Conservation (phyloP, 2,797 vertebrate species). For the Odontamblyopus rebecca region DNA sequence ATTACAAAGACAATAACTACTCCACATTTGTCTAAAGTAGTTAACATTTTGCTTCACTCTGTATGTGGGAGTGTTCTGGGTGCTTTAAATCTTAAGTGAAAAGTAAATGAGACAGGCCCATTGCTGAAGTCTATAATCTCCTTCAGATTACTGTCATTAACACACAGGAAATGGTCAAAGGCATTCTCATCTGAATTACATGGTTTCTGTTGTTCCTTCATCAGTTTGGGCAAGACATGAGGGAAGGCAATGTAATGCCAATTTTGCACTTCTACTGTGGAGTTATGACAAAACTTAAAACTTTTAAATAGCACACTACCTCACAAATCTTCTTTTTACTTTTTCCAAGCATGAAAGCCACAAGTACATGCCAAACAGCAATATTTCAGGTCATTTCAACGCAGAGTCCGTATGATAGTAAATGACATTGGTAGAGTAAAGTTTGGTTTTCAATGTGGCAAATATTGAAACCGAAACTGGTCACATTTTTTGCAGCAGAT, state of each 20-base stretch:
- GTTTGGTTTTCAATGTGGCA: background rate
- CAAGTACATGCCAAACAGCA: background rate
- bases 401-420: background rate
- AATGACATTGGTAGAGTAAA: background rate
- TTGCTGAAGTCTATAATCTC: constrained; percentile 41
- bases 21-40: background rate
- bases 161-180: constrained; percentile 46
- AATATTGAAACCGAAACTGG: too few relatives aligned
- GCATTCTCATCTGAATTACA: constrained; percentile 48
- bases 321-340: background rate
- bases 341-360: background rate
- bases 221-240: background rate
- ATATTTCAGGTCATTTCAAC: background rate
- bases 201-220: constrained; percentile 25
- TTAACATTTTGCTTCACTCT: background rate
- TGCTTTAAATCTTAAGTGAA: constrained; percentile 5
- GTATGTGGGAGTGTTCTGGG: background rate
- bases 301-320: background rate
- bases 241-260: background rate
- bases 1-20: background rate
- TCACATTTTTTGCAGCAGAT: background rate
- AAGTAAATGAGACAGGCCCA: constrained; percentile 27
- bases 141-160: constrained; percentile 68
- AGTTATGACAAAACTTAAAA: background rate
- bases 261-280: background rate